Base-by-base conservation (phyloP, 2,888 invertebrate genomes). In the Meghimatium bilineatum region DNA sequence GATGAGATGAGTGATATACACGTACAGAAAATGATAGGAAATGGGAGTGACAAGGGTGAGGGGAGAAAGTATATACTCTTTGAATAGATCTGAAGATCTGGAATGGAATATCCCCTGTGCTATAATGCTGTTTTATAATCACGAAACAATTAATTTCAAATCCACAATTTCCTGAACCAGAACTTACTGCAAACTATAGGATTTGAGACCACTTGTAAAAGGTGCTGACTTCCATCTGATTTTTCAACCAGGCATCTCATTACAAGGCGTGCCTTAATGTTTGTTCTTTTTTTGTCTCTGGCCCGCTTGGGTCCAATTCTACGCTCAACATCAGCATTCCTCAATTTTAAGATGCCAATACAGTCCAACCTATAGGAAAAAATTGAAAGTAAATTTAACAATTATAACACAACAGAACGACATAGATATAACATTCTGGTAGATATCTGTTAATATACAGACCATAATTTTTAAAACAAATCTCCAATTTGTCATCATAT, bases 321-420 rank as follows among this genome's bases (percentile, higher is more conserved):
- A 93, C 97, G 96, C 93, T 97, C 97, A 36, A 99, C 98, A 94
- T 99, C 98, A 38, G 98, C 98, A 94, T 98, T 98, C 88, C 98
- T 95, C 93, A 94, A 87, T 86, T 95, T 99, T 87, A 99, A 95
- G 90, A 99, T 99, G 26, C 99, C 99, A 84, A 99, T 98, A 94
- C 99, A 99, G 95, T 99, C 99, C 93, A 99, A 97, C 72, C 95
- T 95, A 90, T 49, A 90, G 87, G 79, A 44, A 44, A 77, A 74
- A 34, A 79, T 17, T 8, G 44, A 32, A 60, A 77, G 23, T 10
- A 49, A 77, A 36, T n/a, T 49, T 17, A 56, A 23, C 23, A 56
- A 14, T 17, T 56, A 17, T 56, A 56, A 56, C 20, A 56, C 23
- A 23, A 20, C 20, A 56, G 56, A 56, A 8, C 20, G 8, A 56